These are phyloP conservation scores for Salvator merianae DNA, from an alignment of 2,113 vertebrate species.

Conservation along the genomic window DNA sequence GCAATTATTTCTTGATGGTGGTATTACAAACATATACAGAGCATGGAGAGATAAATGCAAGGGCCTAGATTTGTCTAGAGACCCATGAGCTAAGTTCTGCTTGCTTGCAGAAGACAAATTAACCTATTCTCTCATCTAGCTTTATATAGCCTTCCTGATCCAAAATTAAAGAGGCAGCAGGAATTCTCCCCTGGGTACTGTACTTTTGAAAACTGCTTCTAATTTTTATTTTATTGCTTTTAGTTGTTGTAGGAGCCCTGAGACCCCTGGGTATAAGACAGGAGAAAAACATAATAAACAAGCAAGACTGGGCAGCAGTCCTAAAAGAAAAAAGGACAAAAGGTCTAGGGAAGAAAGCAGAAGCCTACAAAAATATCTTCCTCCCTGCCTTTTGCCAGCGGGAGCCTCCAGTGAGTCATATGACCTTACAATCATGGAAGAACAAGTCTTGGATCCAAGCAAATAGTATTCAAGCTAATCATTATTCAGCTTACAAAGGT, in stretches of 20 bases:
- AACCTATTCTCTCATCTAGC: too few relatives aligned
- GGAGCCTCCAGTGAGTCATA: not conserved
- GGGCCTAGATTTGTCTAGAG: not conserved
- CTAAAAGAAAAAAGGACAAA: not conserved
- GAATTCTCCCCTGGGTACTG: too few relatives aligned
- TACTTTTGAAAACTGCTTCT: too few relatives aligned
- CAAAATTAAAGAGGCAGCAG: too few relatives aligned
- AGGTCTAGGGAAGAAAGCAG: rapidly evolving
- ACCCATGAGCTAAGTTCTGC: not conserved
- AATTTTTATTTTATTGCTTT: too few relatives aligned
- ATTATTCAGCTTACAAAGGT: slow-evolving; percentile 3
- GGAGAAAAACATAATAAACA: too few relatives aligned
- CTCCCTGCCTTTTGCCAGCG: not conserved
- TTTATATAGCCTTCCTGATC: too few relatives aligned
- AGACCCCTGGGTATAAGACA: too few relatives aligned
- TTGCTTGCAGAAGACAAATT: not conserved
- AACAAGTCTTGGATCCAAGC: not conserved
- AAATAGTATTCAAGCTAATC: not conserved
- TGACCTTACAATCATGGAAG: not conserved
- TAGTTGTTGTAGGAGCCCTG: too few relatives aligned
- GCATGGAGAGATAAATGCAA: not conserved
- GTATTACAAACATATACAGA: not conserved
- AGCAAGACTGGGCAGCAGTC: too few relatives aligned
- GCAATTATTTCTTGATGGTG: slow-evolving; percentile 3
- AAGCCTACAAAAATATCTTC: not conserved